A percentile compares a stretch with the other conserved stretches of the same genome.
phyloP scores from a whole-genome alignment of 2,797 vertebrate species.

The Aplochiton taeniatus region DNA sequence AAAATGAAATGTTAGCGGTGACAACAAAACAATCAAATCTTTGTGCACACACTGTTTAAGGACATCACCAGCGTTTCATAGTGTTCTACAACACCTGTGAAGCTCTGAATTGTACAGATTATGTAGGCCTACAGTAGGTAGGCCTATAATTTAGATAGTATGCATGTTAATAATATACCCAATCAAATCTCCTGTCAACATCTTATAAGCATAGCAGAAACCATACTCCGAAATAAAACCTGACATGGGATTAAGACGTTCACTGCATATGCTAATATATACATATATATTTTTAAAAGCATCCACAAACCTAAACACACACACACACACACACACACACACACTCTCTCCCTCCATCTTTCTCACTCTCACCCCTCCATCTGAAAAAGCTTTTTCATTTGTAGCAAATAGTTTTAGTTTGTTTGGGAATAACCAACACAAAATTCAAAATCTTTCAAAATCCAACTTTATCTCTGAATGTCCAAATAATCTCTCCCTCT shows the following conservation, averaged over 20 bases:
- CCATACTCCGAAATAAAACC: conserved; percentile 65
- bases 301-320: no score
- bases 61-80: no score
- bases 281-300: conserved; percentile 54
- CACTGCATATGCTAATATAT: conserved; percentile 87
- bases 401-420: not conserved
- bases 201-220: conserved; percentile 59
- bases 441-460: no score
- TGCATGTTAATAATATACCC: no score
- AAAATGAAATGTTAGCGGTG: no score
- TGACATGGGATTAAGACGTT: conserved; percentile 85
- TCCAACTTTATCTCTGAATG: not conserved
- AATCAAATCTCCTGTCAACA: conserved; percentile 42
- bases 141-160: no score
- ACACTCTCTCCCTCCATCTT: not conserved
- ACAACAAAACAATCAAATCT: no score
- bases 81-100: no score
- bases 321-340: not conserved
- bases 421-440: not conserved
- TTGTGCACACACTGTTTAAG: no score
- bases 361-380: not conserved
- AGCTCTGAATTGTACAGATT: conserved; percentile 1
- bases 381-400: not conserved
- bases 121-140: no score
- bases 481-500: conserved; percentile 22